A percentile compares a stretch with the other conserved stretches of the same genome.
phyloP scores from a whole-genome alignment of 2,888 invertebrate species.

The Acronicta psi region DNA sequence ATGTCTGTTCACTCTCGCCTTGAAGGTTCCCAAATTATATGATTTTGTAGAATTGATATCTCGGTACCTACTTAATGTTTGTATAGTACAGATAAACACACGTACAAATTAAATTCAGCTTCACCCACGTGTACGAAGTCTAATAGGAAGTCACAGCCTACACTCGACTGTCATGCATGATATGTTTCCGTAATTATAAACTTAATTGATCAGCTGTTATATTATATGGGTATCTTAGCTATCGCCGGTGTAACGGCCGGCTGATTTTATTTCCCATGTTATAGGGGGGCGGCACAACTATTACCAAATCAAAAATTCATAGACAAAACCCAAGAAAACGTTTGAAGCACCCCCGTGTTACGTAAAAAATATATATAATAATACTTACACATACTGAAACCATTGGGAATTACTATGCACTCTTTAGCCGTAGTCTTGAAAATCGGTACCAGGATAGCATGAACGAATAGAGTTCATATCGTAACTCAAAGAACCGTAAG shows the following conservation, averaged over 20 bases:
- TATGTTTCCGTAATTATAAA: conserved; percentile 46
- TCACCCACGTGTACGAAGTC: conserved; percentile 42
- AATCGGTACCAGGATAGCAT: conserved; percentile 1
- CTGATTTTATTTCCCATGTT: too few species aligned
- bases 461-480: neutral
- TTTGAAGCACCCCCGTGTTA: too few species aligned
- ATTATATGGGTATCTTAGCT: too few species aligned
- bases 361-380: too few species aligned
- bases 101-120: conserved; percentile 3
- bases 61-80: too few species aligned
- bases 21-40: too few species aligned
- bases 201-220: conserved; percentile 9
- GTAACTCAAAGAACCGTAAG: conserved; percentile 6
- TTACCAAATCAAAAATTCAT: too few species aligned
- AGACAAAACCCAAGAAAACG: too few species aligned
- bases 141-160: conserved; percentile 49
- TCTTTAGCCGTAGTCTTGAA: neutral
- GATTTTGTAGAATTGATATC: too few species aligned
- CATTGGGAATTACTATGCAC: neutral
- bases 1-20: too few species aligned
- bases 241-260: too few species aligned
- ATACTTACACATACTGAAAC: neutral
- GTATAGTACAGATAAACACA: neutral
- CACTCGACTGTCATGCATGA: conserved; percentile 7
- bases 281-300: too few species aligned